A percentile compares a stretch with the other conserved stretches of the same genome.
phyloP scores from a whole-genome alignment of 2,888 invertebrate genomes.

The Mimas tiliae region DNA sequence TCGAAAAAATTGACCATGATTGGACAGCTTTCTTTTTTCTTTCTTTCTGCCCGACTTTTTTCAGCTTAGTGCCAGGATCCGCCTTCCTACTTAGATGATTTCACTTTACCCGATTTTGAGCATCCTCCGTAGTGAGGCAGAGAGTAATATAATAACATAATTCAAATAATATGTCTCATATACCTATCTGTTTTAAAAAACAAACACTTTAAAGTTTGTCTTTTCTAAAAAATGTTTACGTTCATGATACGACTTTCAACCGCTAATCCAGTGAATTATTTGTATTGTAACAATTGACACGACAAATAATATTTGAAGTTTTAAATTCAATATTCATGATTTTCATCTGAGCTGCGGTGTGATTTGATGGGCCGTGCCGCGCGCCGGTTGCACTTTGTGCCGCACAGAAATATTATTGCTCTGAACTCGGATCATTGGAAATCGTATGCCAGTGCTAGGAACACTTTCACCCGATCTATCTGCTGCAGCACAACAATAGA shows the following conservation, averaged over 20 bases:
- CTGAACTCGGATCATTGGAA: slow-evolving; percentile 62
- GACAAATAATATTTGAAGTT: slow-evolving; percentile 10
- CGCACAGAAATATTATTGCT: slow-evolving; percentile 63
- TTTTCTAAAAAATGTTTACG: not conserved
- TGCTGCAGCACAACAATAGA: slow-evolving; percentile 15
- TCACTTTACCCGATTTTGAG: too few species aligned
- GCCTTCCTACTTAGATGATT: too few species aligned
- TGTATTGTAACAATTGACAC: not conserved
- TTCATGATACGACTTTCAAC: too few species aligned
- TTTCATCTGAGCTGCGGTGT: slow-evolving; percentile 58
- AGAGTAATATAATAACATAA: too few species aligned
- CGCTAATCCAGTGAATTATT: not conserved
- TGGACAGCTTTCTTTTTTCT: too few species aligned
- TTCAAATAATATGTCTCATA: too few species aligned
- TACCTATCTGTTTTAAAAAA: too few species aligned
- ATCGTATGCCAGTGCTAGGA: slow-evolving; percentile 18
- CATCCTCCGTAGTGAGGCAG: too few species aligned
- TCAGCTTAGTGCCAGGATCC: too few species aligned
- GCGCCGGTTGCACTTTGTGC: slow-evolving; percentile 52
- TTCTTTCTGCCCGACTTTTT: too few species aligned
- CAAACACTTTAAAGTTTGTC: too few species aligned
- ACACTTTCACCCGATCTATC: slow-evolving; percentile 23
- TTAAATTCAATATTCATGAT: slow-evolving; percentile 40
- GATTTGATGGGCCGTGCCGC: slow-evolving; percentile 79
- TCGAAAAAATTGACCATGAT: too few species aligned